These are phyloP conservation scores for Quadriops clusia DNA, from an alignment of 2,888 invertebrate species.

Conservation along the genomic window DNA sequence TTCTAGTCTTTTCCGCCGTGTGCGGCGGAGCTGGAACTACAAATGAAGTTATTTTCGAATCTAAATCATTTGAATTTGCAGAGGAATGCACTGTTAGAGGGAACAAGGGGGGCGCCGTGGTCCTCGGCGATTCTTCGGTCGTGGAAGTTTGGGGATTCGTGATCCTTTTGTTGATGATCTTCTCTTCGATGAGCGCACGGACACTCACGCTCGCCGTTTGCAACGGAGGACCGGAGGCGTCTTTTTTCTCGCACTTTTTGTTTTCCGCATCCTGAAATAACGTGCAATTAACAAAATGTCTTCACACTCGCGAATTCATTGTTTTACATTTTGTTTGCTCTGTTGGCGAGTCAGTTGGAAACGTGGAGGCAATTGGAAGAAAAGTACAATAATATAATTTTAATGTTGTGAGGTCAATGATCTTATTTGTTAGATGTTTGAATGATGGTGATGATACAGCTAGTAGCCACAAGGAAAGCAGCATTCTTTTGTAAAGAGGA, in stretches of 20 bases:
- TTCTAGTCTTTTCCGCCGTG: constrained; percentile 38
- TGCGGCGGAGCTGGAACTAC: constrained; percentile 46
- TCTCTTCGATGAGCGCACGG: constrained; percentile 82
- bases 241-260: constrained; percentile 78
- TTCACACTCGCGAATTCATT: too few species aligned
- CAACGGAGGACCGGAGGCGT: constrained; percentile 67
- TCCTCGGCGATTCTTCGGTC: constrained; percentile 24
- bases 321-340: too few species aligned
- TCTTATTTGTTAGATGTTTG: too few species aligned
- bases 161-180: constrained; percentile 77
- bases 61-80: constrained; percentile 28
- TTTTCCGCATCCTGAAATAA: constrained; percentile 62
- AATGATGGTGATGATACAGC: too few species aligned
- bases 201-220: constrained; percentile 90
- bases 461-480: too few species aligned
- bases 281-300: too few species aligned
- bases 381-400: too few species aligned
- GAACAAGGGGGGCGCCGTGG: constrained; percentile 33
- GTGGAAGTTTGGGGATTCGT: constrained; percentile 38
- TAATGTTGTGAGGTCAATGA: too few species aligned
- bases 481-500: too few species aligned
- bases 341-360: too few species aligned
- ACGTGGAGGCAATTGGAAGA: too few species aligned
- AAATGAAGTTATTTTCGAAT: constrained; percentile 38
- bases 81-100: constrained; percentile 37